These are phyloP conservation scores for Plemyria rubiginata DNA, from an alignment of 2,888 invertebrate genomes.

Conservation along the genomic window DNA sequence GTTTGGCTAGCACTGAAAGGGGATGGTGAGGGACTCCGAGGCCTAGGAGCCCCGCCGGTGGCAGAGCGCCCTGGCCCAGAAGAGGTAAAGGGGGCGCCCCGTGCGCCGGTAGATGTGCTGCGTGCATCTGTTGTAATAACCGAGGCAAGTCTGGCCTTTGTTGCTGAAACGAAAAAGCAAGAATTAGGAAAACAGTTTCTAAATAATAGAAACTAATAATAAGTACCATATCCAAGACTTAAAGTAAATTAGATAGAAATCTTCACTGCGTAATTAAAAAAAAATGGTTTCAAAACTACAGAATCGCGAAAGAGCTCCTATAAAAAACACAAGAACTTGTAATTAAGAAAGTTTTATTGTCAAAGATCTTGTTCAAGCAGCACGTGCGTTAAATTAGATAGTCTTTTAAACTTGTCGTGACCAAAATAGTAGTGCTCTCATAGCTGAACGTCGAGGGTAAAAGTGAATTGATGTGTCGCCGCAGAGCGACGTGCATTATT, in stretches of 20 bases:
- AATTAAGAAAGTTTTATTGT: constrained; percentile 33
- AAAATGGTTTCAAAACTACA: background rate
- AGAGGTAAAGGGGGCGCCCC: constrained; percentile 89
- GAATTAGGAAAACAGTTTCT: background rate
- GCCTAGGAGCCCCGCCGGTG: constrained; percentile 87
- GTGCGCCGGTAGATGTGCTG: constrained; percentile 91
- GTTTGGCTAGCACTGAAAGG: constrained; percentile 90
- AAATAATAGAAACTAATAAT: background rate
- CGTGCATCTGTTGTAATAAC: constrained; percentile 96
- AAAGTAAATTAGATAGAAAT: background rate
- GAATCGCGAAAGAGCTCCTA: background rate
- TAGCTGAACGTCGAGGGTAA: constrained; percentile 67
- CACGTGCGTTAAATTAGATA: constrained; percentile 35
- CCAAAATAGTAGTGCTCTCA: constrained; percentile 54
- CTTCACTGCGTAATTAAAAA: no score
- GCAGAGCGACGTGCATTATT: constrained; percentile 80
- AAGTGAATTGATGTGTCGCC: constrained; percentile 82
- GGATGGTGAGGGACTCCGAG: constrained; percentile 90
- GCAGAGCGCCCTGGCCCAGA: constrained; percentile 78
- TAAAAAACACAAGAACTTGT: background rate
- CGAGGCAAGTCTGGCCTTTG: constrained; percentile 93
- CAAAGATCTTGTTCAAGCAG: constrained; percentile 1
- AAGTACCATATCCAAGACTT: background rate
- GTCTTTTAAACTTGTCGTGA: constrained; percentile 41
- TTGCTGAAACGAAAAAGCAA: constrained; percentile 85